Percentiles rank a stretch among this genome's conserved stretches.
These are phyloP conservation scores for Zosterops borbonicus DNA, from an alignment of 2,113 vertebrate genomes.

Conservation along the genomic window DNA sequence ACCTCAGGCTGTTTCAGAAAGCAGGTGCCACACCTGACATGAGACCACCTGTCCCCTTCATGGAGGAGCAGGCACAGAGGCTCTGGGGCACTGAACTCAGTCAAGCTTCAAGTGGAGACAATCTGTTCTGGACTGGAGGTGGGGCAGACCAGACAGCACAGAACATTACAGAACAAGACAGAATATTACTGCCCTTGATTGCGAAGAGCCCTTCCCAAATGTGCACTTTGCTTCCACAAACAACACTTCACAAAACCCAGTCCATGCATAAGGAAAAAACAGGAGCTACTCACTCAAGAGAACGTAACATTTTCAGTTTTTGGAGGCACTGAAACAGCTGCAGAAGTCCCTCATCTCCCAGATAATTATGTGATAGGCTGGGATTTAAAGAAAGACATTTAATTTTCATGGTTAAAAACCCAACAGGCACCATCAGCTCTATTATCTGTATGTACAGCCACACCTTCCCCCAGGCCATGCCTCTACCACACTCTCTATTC, in stretches of 20 bases:
- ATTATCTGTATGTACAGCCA: background rate
- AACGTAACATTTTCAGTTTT: constrained; percentile 61
- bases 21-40: background rate
- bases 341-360: constrained; percentile 75
- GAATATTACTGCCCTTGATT: background rate
- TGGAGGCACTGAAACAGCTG: constrained; percentile 74
- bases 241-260: background rate
- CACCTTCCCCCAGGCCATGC: background rate
- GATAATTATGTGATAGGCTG: constrained; percentile 82
- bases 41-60: background rate
- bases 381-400: constrained; percentile 3
- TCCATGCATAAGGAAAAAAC: background rate
- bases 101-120: background rate
- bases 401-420: background rate
- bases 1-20: background rate
- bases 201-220: background rate
- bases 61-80: background rate
- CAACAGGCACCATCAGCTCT: background rate
- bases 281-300: constrained; percentile 80
- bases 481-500: background rate
- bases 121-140: background rate
- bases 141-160: background rate
- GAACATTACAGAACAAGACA: background rate
- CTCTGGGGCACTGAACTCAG: background rate
- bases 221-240: background rate